Conservation (phyloP, 2,797 vertebrate genomes). For the Scolopax rusticola region DNA sequence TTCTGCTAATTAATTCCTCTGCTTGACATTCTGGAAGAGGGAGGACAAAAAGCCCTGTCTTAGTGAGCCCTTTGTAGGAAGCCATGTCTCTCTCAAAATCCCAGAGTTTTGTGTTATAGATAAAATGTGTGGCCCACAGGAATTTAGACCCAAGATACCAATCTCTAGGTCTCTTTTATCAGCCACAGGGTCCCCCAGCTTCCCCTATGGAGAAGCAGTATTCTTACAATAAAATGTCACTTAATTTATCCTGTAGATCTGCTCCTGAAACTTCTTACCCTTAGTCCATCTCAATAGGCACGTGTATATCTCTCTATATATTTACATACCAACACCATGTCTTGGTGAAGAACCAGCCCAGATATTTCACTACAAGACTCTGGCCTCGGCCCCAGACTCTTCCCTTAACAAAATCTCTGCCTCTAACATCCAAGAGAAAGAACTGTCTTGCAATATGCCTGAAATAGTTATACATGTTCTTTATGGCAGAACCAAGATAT, state of each 20-base stretch:
- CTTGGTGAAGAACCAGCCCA: neutral
- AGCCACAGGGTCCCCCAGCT: neutral
- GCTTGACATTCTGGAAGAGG: neutral
- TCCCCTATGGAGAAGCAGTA: neutral
- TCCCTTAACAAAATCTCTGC: neutral
- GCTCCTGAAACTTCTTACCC: neutral
- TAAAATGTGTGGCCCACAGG: neutral
- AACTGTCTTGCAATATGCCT: neutral
- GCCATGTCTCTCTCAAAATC: neutral
- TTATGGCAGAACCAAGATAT: neutral
- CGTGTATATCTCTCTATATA: neutral
- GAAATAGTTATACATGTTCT: neutral
- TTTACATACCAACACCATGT: neutral
- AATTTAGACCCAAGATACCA: neutral
- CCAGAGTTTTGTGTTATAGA: neutral
- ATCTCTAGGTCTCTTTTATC: neutral
- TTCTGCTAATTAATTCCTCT: slow-evolving; percentile 31
- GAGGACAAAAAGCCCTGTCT: neutral
- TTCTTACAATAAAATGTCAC: neutral
- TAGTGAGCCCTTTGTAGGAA: neutral
- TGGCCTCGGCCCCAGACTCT: neutral
- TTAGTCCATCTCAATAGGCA: neutral
- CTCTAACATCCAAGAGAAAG: neutral
- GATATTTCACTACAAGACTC: neutral
- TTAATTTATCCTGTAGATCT: neutral